A percentile compares a stretch with the other conserved stretches of the same genome.
These are phyloP conservation scores for Pitta sordida DNA, from an alignment of 2,113 vertebrate genomes.

Conservation along the genomic window DNA sequence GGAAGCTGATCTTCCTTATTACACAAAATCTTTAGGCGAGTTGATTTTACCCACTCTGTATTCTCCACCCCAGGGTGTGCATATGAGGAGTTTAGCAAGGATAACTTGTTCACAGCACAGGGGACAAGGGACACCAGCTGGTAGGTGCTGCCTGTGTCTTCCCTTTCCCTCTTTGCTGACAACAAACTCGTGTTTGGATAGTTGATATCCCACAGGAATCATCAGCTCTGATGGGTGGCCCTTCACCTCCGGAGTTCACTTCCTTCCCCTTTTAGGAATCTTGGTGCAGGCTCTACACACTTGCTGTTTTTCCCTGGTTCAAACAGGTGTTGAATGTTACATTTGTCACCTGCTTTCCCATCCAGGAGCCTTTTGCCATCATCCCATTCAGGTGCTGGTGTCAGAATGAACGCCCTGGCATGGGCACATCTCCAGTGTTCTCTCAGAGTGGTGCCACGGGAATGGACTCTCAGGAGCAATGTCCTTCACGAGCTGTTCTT, in stretches of 20 bases:
- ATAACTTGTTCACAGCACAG: background rate
- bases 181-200: background rate
- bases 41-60: background rate
- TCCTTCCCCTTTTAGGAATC: background rate
- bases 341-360: background rate
- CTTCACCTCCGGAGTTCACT: background rate
- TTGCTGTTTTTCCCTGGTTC: background rate
- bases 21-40: background rate
- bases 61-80: accelerated
- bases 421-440: background rate
- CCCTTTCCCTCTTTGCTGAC: background rate
- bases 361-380: background rate
- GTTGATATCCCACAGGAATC: accelerated
- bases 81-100: too few species aligned
- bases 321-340: too few species aligned
- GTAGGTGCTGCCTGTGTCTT: accelerated
- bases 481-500: background rate
- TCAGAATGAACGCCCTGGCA: background rate
- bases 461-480: background rate
- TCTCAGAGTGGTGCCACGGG: background rate
- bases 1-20: background rate
- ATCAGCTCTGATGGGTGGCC: background rate
- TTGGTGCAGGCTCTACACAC: accelerated
- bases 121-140: background rate
- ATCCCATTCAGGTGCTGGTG: background rate